phyloP scores from a whole-genome alignment of 2,113 vertebrate species.

The Pipa parva region DNA sequence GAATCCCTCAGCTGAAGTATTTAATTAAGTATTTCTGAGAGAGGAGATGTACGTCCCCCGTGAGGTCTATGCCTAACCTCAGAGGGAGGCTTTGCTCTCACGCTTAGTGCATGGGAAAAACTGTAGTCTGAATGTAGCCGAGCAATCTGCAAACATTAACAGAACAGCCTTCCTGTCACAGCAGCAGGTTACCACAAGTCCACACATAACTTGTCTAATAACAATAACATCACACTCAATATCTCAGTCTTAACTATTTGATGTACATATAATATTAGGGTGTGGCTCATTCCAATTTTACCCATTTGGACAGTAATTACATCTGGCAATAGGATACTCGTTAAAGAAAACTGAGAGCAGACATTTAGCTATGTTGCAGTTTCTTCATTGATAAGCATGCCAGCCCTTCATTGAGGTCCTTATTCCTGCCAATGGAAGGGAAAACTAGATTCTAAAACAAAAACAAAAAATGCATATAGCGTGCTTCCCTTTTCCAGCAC shows the following conservation, averaged over 20 bases:
- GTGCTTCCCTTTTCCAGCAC: too few relatives aligned
- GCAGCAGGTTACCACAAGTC: not conserved
- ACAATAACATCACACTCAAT: not conserved
- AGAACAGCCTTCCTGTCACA: not conserved
- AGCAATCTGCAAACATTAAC: conserved; percentile 10
- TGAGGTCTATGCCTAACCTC: conserved; percentile 19
- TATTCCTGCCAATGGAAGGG: too few relatives aligned
- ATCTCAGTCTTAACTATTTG: not conserved
- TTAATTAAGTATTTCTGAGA: conserved; percentile 41
- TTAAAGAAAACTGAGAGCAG: too few relatives aligned
- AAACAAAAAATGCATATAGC: too few relatives aligned
- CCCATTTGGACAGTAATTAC: too few relatives aligned
- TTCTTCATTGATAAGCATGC: too few relatives aligned
- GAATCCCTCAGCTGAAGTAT: conserved; percentile 24
- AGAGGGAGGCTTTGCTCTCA: conserved; percentile 21
- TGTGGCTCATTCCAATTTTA: too few relatives aligned
- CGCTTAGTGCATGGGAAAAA: conserved; percentile 20
- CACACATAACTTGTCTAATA: not conserved
- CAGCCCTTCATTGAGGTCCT: too few relatives aligned
- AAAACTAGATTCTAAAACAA: too few relatives aligned
- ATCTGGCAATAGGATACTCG: too few relatives aligned
- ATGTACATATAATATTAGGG: fast-evolving
- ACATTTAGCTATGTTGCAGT: too few relatives aligned
- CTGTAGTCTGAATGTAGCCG: not conserved
- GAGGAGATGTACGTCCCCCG: conserved; percentile 23